phyloP scores from a whole-genome alignment of 2,797 vertebrate species.

The Myotis planiceps region DNA sequence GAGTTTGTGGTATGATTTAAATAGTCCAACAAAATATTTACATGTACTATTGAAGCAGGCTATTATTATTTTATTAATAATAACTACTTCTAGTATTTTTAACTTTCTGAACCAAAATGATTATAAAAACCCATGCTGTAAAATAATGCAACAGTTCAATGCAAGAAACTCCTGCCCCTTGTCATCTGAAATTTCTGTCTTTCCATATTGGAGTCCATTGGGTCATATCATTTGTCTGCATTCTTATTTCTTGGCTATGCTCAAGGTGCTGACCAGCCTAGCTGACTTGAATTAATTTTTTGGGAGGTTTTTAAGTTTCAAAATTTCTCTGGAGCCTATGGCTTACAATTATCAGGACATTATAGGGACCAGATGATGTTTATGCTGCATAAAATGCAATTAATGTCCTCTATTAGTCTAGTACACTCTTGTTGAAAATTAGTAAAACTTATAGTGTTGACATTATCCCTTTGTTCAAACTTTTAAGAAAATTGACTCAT shows the following conservation, averaged over 20 bases:
- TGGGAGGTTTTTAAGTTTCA: not conserved
- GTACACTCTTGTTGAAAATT: not conserved
- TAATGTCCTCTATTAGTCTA: not conserved
- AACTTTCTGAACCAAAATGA: not conserved
- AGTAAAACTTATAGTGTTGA: not conserved
- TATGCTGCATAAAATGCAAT: not conserved
- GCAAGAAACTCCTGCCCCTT: not conserved
- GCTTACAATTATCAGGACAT: not conserved
- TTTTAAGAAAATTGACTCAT: not conserved
- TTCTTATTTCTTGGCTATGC: not conserved
- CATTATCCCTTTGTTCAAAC: not conserved
- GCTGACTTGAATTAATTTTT: not conserved
- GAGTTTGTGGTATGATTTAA: not conserved
- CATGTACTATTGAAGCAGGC: not conserved
- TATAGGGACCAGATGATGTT: not conserved
- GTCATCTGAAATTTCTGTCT: not conserved
- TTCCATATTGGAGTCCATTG: too few species aligned
- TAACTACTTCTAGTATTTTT: not conserved
- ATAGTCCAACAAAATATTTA: not conserved
- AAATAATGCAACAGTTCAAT: not conserved
- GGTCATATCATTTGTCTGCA: not conserved
- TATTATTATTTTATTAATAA: not conserved
- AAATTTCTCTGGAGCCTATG: not conserved
- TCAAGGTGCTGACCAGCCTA: not conserved
- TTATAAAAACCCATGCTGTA: not conserved